Percentiles rank a stretch among this genome's conserved stretches.
Conservation (phyloP, 2,797 vertebrate genomes). For the Rhinoraja longicauda region DNA sequence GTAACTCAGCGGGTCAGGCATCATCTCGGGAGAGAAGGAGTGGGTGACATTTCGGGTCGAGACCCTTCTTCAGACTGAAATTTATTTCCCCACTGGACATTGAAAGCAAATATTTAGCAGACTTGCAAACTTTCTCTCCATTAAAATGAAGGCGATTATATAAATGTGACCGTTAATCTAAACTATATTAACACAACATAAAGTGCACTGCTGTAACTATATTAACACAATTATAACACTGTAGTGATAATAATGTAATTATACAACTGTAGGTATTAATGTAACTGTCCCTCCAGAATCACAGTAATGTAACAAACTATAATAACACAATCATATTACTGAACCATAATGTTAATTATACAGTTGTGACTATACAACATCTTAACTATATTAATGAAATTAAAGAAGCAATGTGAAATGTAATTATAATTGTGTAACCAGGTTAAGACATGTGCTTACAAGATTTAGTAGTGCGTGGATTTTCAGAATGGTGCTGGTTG, state of each 20-base stretch:
- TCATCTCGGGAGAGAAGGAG: no score
- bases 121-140: not conserved
- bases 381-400: slow-evolving; percentile 35
- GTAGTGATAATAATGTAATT: slow-evolving; percentile 34
- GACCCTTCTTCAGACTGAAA: no score
- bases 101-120: not conserved
- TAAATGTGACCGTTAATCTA: slow-evolving; percentile 27
- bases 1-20: no score
- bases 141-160: slow-evolving; percentile 8
- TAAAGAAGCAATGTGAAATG: not conserved
- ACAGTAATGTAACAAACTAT: slow-evolving; percentile 21
- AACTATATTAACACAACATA: slow-evolving; percentile 24
- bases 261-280: slow-evolving; percentile 31
- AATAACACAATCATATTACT: slow-evolving; percentile 32
- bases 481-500: not conserved
- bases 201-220: slow-evolving; percentile 9
- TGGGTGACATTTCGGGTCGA: no score
- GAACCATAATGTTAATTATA: slow-evolving; percentile 32
- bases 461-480: not conserved
- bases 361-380: slow-evolving; percentile 13
- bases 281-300: slow-evolving; percentile 24
- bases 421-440: slow-evolving; percentile 28
- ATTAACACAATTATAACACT: slow-evolving; percentile 24
- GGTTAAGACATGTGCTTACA: slow-evolving; percentile 21
- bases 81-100: not conserved